phyloP scores from a whole-genome alignment of 1,140 invertebrate species.

The Zaprionus ghesquierei region DNA sequence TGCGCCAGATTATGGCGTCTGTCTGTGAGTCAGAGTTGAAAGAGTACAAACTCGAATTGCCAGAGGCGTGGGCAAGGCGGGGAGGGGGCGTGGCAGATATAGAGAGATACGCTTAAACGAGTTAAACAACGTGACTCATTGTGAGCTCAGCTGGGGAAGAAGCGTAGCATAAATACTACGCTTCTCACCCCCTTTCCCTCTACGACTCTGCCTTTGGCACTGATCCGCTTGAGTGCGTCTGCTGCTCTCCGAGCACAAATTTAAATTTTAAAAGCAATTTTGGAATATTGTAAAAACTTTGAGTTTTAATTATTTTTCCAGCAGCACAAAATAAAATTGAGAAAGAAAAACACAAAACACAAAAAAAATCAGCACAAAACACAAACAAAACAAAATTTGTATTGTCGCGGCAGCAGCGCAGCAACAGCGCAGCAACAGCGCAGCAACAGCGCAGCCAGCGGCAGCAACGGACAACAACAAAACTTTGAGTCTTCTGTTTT shows the following conservation, averaged over 20 bases:
- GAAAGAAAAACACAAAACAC: constrained; percentile 27
- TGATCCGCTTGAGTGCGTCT: not conserved
- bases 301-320: constrained; percentile 8
- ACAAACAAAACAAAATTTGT: constrained; percentile 45
- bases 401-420: not conserved
- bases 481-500: constrained; percentile 11
- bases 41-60: not conserved
- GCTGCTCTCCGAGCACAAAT: no score
- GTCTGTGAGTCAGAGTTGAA: not conserved
- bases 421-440: no score
- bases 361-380: constrained; percentile 21
- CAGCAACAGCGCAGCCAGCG: constrained; percentile 30
- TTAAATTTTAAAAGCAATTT: constrained; percentile 11
- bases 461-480: constrained; percentile 17
- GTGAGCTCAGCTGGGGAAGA: not conserved
- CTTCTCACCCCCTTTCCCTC: not conserved
- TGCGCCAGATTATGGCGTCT: not conserved
- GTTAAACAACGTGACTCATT: not conserved
- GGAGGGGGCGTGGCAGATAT: not conserved
- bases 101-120: not conserved
- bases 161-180: not conserved
- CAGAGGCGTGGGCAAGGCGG: not conserved
- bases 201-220: not conserved
- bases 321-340: constrained; percentile 22
- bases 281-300: constrained; percentile 5